phyloP scores from a whole-genome alignment of 1,140 invertebrate genomes.

The Eriocheir sinensis region DNA sequence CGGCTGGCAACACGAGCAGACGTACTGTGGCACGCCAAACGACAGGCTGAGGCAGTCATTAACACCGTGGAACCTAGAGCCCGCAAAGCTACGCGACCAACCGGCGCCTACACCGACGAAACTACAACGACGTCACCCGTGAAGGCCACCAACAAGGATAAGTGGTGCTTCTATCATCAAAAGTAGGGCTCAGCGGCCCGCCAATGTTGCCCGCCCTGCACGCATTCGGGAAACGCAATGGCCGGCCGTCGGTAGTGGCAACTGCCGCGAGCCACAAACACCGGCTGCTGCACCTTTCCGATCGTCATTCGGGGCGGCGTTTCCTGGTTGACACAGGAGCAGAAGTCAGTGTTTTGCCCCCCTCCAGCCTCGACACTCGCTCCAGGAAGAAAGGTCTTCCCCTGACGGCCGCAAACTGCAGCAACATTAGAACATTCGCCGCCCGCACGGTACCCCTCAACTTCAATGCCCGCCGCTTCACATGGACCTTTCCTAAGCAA shows the following conservation, averaged over 20 bases:
- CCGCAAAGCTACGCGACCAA: not conserved
- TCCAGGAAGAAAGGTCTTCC: too few relatives aligned
- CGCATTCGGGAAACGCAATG: not conserved
- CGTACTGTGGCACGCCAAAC: slow-evolving; percentile 32
- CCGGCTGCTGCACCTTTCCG: not conserved
- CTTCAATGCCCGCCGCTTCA: too few relatives aligned
- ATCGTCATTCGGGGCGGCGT: not conserved
- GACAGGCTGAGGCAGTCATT: not conserved
- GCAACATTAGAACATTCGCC: too few relatives aligned
- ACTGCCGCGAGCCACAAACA: slow-evolving; percentile 17
- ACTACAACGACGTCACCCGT: not conserved
- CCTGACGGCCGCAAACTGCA: too few relatives aligned
- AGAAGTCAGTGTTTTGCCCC: too few relatives aligned
- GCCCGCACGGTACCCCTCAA: too few relatives aligned
- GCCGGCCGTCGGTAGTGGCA: slow-evolving; percentile 6
- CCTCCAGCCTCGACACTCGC: too few relatives aligned
- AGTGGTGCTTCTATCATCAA: slow-evolving; percentile 33
- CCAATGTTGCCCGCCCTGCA: slow-evolving; percentile 25
- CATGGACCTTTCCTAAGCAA: too few relatives aligned
- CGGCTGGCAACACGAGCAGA: slow-evolving; percentile 2
- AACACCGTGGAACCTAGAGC: not conserved
- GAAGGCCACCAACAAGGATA: not conserved
- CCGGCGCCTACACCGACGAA: not conserved
- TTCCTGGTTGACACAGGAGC: slow-evolving; percentile 63
- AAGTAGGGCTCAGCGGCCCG: not conserved